A percentile compares a stretch with the other conserved stretches of the same genome.
These are phyloP conservation scores for Epicauta chinensis DNA, from an alignment of 1,140 invertebrate genomes.

Conservation along the genomic window DNA sequence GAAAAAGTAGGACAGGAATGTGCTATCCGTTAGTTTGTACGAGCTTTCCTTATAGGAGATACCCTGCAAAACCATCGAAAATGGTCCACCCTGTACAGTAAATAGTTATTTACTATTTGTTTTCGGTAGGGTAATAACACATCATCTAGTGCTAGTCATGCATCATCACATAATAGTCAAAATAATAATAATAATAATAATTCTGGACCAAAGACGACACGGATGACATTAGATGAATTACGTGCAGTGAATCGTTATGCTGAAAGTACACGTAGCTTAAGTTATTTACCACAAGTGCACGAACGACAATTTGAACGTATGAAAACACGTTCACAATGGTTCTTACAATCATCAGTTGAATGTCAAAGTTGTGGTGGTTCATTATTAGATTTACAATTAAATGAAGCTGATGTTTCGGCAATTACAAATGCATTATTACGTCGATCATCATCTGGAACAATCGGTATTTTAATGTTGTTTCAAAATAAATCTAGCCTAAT, in stretches of 20 bases:
- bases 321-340: slow-evolving; percentile 91
- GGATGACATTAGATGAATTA: slow-evolving; percentile 72
- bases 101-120: not conserved
- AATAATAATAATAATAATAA: slow-evolving; percentile 46
- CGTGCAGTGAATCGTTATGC: slow-evolving; percentile 81
- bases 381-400: slow-evolving; percentile 47
- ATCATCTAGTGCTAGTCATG: slow-evolving; percentile 56
- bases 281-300: slow-evolving; percentile 87
- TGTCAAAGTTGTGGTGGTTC: slow-evolving; percentile 49
- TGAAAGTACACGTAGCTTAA: slow-evolving; percentile 87
- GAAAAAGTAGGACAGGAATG: too few species aligned
- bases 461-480: slow-evolving; percentile 29
- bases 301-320: slow-evolving; percentile 89
- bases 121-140: slow-evolving; percentile 39
- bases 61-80: too few species aligned
- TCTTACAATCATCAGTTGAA: slow-evolving; percentile 66
- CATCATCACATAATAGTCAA: slow-evolving; percentile 38
- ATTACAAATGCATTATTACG: slow-evolving; percentile 36
- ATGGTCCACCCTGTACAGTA: too few species aligned
- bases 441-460: slow-evolving; percentile 40
- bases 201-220: slow-evolving; percentile 54
- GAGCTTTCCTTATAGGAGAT: too few species aligned
- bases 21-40: too few species aligned
- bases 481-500: not conserved
- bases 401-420: slow-evolving; percentile 48